These are phyloP conservation scores for Pseudorasbora parva DNA, from an alignment of 2,113 vertebrate species.

Conservation along the genomic window DNA sequence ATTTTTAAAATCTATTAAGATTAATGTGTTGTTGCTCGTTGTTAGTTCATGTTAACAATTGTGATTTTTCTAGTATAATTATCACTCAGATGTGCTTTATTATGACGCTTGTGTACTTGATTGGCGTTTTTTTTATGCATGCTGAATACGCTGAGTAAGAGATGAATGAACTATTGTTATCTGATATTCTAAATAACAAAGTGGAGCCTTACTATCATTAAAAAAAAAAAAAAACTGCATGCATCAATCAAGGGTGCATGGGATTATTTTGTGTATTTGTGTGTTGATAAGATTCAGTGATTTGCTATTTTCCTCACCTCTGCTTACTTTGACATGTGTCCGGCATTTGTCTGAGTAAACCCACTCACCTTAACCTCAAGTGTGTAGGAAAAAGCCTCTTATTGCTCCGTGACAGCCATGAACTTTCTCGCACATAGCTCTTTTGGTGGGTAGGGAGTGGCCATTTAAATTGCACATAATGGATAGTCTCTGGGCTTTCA, in stretches of 20 bases:
- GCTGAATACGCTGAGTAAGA: background rate
- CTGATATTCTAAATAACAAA: background rate
- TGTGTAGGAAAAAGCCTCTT: slow-evolving; percentile 49
- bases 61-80: background rate
- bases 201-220: background rate
- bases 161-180: slow-evolving; percentile 1
- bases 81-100: background rate
- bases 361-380: background rate
- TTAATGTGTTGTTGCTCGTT: background rate
- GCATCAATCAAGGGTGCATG: background rate
- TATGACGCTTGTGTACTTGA: background rate
- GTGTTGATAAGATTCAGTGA: background rate
- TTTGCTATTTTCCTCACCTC: background rate
- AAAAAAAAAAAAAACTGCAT: background rate
- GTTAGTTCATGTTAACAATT: background rate
- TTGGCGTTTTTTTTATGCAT: background rate
- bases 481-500: slow-evolving; percentile 44
- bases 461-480: slow-evolving; percentile 70
- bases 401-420: slow-evolving; percentile 62
- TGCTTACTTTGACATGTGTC: slow-evolving; percentile 23
- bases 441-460: slow-evolving; percentile 62
- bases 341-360: slow-evolving; percentile 45
- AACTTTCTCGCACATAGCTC: slow-evolving; percentile 39
- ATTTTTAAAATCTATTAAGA: too few relatives aligned
- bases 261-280: background rate